These are phyloP conservation scores for Montipora efflorescens DNA, from an alignment of 64 coral and sea anemone species.

Conservation along the genomic window DNA sequence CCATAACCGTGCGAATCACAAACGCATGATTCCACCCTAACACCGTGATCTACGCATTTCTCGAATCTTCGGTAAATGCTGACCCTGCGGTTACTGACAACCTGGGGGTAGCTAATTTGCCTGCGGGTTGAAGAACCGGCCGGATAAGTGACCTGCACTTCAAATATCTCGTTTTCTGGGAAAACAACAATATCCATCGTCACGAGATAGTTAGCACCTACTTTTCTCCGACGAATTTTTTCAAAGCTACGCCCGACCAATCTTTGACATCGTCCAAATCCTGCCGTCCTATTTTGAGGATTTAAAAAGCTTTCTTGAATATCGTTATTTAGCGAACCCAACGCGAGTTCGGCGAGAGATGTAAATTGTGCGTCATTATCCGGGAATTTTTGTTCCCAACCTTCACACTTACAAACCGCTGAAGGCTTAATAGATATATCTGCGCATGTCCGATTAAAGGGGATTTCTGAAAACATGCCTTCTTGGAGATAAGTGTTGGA, in stretches of 20 bases:
- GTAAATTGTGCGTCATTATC: slow-evolving; percentile 64
- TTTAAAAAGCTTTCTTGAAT: slow-evolving; percentile 61
- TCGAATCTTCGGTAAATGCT: slow-evolving; percentile 83
- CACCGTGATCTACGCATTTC: slow-evolving; percentile 72
- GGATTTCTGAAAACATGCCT: slow-evolving; percentile 87
- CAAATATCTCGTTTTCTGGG: slow-evolving; percentile 77
- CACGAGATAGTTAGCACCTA: slow-evolving; percentile 58
- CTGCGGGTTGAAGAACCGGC: slow-evolving; percentile 13
- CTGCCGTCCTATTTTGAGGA: not conserved
- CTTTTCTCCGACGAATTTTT: slow-evolving; percentile 71
- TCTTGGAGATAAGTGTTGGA: slow-evolving; percentile 40
- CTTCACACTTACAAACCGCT: slow-evolving; percentile 82
- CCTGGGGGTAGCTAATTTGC: slow-evolving; percentile 4
- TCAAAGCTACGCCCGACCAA: slow-evolving; percentile 72
- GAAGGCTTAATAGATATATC: slow-evolving; percentile 64
- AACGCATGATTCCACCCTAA: slow-evolving; percentile 68
- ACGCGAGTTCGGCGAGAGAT: slow-evolving; percentile 81
- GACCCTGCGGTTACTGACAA: slow-evolving; percentile 63
- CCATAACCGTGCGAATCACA: slow-evolving; percentile 57
- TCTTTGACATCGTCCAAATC: slow-evolving; percentile 82
- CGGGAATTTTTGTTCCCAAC: slow-evolving; percentile 57
- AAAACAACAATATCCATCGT: slow-evolving; percentile 82
- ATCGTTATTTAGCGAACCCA: slow-evolving; percentile 84
- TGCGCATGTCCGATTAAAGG: slow-evolving; percentile 66
- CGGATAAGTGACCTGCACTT: slow-evolving; percentile 75